Base-by-base conservation (phyloP, 2,888 invertebrate species). In the Cybosia mesomella region DNA sequence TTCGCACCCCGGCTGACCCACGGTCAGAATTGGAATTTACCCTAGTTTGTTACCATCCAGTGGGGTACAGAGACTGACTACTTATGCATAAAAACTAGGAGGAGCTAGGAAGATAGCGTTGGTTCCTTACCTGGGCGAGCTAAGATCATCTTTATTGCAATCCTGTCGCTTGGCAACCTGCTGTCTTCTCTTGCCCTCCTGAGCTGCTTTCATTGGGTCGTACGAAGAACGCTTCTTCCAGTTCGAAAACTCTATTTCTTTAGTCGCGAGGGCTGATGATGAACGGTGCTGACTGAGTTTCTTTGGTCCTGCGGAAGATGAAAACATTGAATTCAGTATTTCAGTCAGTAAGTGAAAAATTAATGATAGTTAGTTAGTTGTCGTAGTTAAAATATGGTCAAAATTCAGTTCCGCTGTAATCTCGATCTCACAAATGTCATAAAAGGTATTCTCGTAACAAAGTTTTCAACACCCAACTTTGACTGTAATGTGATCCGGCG, bases 131-230 rank as follows among this genome's bases (percentile, higher is more conserved):
- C 94, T 94, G 0, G 95, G 95, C 0, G 93, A 93, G 75, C 93
- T 95, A 2, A 94, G 87, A 80, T 93, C 94, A 62, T 95, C 95
- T 72, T 94, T 94, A 68, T 89, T 88, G 57, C 85, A 87, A 76
- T 92, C 94, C 70, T 87, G 91, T 34, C 91, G 83, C 66, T 90
- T 92, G 0, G 91, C 89, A 75, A 89, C 80, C 79, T 89, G 90
- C 82, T 96, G 96, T 85, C 96, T 96, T 84, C 96, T 96, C 84
- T 96, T 97, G 32, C 97, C 98, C 87, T 98, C 98, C 24, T 98
- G 98, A 0, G 98, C 99, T 0, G 99, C 98, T 89, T 97, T 98
- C 96, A 98, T 97, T 0, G 98, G 98, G 89, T 98, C 98, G 88
- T 98, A 98, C 67, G 97, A 97, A 80, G 98, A 97, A 21, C 98